Conservation (phyloP, 2,113 vertebrate species). For the Charadrius vociferus region DNA sequence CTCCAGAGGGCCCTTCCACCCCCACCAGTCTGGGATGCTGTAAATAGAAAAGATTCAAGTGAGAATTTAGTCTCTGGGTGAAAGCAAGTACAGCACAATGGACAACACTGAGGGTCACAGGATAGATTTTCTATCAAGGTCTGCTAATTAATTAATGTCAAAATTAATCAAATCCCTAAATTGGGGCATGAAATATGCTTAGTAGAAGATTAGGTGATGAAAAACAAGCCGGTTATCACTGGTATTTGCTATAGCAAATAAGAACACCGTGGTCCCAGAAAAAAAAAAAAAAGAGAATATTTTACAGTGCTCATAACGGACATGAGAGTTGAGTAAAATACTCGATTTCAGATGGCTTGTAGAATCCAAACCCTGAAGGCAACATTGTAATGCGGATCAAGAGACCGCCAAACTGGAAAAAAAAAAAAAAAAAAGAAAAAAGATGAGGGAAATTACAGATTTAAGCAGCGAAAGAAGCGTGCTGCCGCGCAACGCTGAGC, state of each 20-base stretch:
- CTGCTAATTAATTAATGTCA: not conserved
- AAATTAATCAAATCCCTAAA: not conserved
- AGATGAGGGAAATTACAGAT: not conserved
- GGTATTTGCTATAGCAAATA: not conserved
- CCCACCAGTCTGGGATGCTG: too few species aligned
- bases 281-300: not conserved
- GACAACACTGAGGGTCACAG: not conserved
- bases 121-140: not conserved
- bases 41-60: not conserved
- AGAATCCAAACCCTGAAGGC: not conserved
- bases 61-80: not conserved
- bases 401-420: not conserved
- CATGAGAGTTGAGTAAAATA: not conserved
- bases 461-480: not conserved
- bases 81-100: not conserved
- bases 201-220: not conserved
- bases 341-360: too few species aligned
- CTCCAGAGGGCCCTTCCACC: too few species aligned
- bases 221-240: not conserved
- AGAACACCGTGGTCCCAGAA: not conserved
- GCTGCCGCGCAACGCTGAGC: not conserved
- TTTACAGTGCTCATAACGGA: not conserved
- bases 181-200: not conserved
- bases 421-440: too few species aligned
- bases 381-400: not conserved